Evolutionary conservation across 2,888 invertebrate genomes (phyloP).

Genomic region (Vesta saturnalis): DNA sequence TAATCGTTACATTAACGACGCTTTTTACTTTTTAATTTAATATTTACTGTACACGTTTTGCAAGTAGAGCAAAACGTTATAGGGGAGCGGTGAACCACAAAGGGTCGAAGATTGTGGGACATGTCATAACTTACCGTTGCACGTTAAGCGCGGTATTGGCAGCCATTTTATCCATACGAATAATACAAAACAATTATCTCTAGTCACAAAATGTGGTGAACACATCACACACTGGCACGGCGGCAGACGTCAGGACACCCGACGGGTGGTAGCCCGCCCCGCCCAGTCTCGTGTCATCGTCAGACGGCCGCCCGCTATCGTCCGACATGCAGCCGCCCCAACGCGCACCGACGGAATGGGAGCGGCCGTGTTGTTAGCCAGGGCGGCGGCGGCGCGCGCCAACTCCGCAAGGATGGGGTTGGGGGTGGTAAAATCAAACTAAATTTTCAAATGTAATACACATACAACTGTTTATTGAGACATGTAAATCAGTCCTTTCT

Average conservation of each 20-base stretch:
- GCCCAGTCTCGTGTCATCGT: constrained; percentile 62
- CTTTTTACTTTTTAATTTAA: too few relatives aligned
- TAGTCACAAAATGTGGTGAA: constrained; percentile 53
- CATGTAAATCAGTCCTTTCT: constrained; percentile 65
- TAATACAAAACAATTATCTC: constrained; percentile 45
- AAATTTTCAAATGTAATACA: constrained; percentile 67
- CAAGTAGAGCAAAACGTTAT: neutral
- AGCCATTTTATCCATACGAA: constrained; percentile 57
- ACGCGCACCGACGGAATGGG: constrained; percentile 68
- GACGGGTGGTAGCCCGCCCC: constrained; percentile 60
- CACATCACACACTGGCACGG: constrained; percentile 53
- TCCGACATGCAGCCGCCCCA: constrained; percentile 62
- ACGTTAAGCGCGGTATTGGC: constrained; percentile 51
- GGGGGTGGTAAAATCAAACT: constrained; percentile 43
- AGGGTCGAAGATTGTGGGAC: neutral
- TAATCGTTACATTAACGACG: neutral
- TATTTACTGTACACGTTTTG: too few relatives aligned
- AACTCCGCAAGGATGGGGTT: constrained; percentile 40
- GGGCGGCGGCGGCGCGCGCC: constrained; percentile 61
- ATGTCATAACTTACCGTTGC: constrained; percentile 54
- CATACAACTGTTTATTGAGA: constrained; percentile 75
- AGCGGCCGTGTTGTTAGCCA: constrained; percentile 64
- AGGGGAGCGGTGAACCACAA: neutral
- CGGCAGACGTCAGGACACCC: constrained; percentile 58
- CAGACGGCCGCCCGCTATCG: constrained; percentile 60